Percentiles rank a stretch among this genome's conserved stretches.
These are phyloP conservation scores for Drosophila putrida DNA, from an alignment of 2,888 invertebrate species.

Conservation along the genomic window DNA sequence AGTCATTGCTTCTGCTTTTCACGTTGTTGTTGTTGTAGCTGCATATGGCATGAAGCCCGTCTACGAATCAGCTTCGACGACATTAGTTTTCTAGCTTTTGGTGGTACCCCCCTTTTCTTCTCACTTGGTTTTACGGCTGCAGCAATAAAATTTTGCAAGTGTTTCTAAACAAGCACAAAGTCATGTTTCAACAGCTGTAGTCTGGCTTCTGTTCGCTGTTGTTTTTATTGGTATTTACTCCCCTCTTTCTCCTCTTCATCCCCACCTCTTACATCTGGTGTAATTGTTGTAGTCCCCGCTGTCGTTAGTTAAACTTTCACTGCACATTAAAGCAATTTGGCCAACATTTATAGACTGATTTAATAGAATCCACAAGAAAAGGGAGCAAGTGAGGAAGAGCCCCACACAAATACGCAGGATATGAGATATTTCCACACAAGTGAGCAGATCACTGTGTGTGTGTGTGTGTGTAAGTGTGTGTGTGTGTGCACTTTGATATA, in stretches of 20 bases:
- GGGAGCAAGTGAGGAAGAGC: not conserved
- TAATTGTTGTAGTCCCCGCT: constrained; percentile 54
- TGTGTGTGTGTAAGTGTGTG: constrained; percentile 59
- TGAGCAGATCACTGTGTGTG: constrained; percentile 59
- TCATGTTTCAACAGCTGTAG: constrained; percentile 83
- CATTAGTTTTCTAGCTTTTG: constrained; percentile 3
- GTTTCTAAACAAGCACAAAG: constrained; percentile 78
- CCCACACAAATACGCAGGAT: constrained; percentile 35
- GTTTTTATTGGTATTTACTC: constrained; percentile 65
- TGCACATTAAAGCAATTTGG: constrained; percentile 83
- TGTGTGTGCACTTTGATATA: constrained; percentile 71
- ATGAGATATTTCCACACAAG: constrained; percentile 78
- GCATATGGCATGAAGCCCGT: constrained; percentile 34
- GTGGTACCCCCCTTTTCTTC: not conserved
- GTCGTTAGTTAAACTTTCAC: constrained; percentile 73
- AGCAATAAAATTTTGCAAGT: constrained; percentile 79
- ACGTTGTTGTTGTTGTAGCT: constrained; percentile 12
- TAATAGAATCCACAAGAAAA: constrained; percentile 74
- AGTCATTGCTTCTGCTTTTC: constrained; percentile 36
- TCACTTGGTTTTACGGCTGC: constrained; percentile 27
- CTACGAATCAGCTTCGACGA: constrained; percentile 8
- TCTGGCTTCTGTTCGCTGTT: constrained; percentile 60
- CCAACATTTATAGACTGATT: constrained; percentile 83
- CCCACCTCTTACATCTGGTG: constrained; percentile 1
- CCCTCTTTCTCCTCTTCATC: not conserved